phyloP scores from a whole-genome alignment of 1,140 invertebrate genomes.

The Dinoponera quadriceps region DNA sequence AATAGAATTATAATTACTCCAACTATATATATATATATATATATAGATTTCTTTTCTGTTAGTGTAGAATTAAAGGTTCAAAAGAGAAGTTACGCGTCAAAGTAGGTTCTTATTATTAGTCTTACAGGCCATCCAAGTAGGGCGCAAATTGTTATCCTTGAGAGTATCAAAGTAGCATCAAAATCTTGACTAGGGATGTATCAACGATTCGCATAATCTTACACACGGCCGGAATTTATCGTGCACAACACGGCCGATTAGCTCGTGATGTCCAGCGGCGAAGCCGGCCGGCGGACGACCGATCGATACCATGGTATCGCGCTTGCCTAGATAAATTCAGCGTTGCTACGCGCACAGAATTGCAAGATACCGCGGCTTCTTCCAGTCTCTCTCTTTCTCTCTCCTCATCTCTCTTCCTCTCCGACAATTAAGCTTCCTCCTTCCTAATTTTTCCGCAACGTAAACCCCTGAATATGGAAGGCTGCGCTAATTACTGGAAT shows the following conservation, averaged over 20 bases:
- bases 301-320: slow-evolving; percentile 22
- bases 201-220: slow-evolving; percentile 50
- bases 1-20: too few species aligned
- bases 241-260: not conserved
- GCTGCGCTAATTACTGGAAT: too few species aligned
- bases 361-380: not conserved
- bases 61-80: too few species aligned
- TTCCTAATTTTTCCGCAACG: not conserved
- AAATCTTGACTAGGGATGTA: too few species aligned
- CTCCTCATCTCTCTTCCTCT: not conserved
- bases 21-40: too few species aligned
- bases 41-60: too few species aligned
- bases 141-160: too few species aligned
- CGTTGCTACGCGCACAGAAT: slow-evolving; percentile 23
- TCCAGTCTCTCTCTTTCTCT: not conserved
- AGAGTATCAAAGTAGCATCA: too few species aligned
- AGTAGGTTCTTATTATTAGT: too few species aligned
- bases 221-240: slow-evolving; percentile 42
- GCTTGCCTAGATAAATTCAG: slow-evolving; percentile 48
- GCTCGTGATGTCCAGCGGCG: slow-evolving; percentile 28
- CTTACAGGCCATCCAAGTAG: too few species aligned
- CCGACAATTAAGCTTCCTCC: slow-evolving; percentile 14
- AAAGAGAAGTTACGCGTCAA: too few species aligned
- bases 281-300: slow-evolving; percentile 29
- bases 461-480: too few species aligned